Evolutionary conservation across 2,888 invertebrate genomes (phyloP).

Genomic region (Platycheirus rosarum): DNA sequence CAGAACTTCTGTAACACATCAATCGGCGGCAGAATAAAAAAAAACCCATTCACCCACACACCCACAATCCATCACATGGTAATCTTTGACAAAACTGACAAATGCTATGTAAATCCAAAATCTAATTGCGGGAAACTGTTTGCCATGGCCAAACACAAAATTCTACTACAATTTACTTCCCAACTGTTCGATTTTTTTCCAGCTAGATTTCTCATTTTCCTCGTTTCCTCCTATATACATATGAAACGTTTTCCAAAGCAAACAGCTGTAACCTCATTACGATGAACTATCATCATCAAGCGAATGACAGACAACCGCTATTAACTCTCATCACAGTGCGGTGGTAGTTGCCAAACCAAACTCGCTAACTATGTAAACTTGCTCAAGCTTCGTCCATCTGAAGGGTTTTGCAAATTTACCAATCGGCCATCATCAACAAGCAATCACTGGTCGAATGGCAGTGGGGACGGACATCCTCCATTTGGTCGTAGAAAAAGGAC

Average conservation of each 20-base stretch:
- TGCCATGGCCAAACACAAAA: constrained; percentile 49
- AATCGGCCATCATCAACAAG: constrained; percentile 70
- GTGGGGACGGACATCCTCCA: constrained; percentile 37
- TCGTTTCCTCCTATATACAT: constrained; percentile 13
- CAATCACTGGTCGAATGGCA: constrained; percentile 47
- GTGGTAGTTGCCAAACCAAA: constrained; percentile 50
- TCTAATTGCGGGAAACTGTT: constrained; percentile 69
- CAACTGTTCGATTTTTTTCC: constrained; percentile 2
- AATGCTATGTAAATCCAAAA: constrained; percentile 44
- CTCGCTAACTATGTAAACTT: constrained; percentile 65
- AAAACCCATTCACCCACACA: constrained; percentile 2
- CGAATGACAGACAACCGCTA: constrained; percentile 63
- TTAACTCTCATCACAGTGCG: constrained; percentile 44
- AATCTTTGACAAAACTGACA: constrained; percentile 33
- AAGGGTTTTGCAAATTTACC: constrained; percentile 73
- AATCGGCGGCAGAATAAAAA: background rate
- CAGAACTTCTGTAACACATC: constrained; percentile 10
- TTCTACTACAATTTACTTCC: constrained; percentile 25
- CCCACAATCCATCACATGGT: constrained; percentile 12
- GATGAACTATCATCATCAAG: constrained; percentile 66
- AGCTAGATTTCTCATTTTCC: constrained; percentile 7
- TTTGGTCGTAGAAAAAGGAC: constrained; percentile 39
- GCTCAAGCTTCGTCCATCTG: constrained; percentile 52
- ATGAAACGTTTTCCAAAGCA: constrained; percentile 35
- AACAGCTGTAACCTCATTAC: constrained; percentile 69